These are phyloP conservation scores for Gymnobelideus leadbeateri DNA, from an alignment of 2,113 vertebrate species.

Conservation along the genomic window DNA sequence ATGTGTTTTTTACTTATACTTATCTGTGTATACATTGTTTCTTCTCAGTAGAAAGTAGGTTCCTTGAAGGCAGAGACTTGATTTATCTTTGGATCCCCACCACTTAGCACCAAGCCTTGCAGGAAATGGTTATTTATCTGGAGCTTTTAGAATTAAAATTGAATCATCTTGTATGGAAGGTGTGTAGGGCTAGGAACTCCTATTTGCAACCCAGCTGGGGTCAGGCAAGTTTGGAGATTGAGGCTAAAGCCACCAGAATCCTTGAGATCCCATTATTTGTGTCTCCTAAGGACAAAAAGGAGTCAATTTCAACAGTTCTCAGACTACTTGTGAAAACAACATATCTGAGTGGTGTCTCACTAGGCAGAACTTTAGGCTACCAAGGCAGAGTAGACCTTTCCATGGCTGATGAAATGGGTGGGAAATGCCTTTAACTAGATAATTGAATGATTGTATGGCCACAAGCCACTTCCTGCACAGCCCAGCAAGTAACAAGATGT, in stretches of 20 bases:
- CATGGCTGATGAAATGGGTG: not conserved
- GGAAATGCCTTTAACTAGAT: not conserved
- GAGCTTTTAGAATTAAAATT: not conserved
- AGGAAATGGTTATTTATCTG: not conserved
- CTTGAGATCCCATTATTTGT: not conserved
- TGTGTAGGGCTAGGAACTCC: not conserved
- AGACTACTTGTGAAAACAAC: not conserved
- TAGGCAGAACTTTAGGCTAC: not conserved
- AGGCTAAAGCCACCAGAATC: not conserved
- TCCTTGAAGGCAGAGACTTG: not conserved
- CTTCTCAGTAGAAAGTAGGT: not conserved
- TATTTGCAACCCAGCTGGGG: not conserved
- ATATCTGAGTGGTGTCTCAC: not conserved
- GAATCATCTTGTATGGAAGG: not conserved
- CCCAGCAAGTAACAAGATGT: not conserved
- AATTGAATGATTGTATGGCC: not conserved
- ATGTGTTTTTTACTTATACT: not conserved
- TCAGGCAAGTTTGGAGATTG: not conserved
- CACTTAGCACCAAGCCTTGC: not conserved
- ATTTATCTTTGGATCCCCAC: not conserved
- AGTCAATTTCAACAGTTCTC: not conserved
- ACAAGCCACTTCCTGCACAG: not conserved
- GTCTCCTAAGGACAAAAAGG: not conserved
- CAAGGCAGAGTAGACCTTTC: not conserved
- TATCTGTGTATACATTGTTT: not conserved